phyloP scores from a whole-genome alignment of 2,888 invertebrate genomes.

The Aphodius granarius region DNA sequence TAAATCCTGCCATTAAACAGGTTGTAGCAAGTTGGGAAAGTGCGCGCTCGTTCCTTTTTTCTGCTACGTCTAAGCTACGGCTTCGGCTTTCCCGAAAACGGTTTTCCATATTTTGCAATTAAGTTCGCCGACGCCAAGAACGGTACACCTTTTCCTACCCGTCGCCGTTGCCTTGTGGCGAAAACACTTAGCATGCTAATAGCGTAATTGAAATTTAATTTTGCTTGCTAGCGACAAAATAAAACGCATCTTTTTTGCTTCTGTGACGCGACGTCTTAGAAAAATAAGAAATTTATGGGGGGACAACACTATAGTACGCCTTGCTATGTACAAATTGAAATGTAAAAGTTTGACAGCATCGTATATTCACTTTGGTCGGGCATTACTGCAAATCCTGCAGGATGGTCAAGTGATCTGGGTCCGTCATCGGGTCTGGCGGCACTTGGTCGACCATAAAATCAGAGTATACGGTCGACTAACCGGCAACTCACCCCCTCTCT shows the following conservation, averaged over 20 bases:
- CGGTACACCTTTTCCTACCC: not conserved
- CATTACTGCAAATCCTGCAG: not conserved
- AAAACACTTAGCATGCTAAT: conserved; percentile 32
- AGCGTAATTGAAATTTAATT: conserved; percentile 32
- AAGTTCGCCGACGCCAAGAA: conserved; percentile 5
- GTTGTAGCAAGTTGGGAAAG: not conserved
- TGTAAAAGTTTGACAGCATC: too few species aligned
- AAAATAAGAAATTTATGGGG: not conserved
- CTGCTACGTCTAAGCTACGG: not conserved
- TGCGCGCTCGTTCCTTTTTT: not conserved
- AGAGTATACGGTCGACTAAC: conserved; percentile 8
- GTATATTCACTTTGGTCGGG: not conserved
- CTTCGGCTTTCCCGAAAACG: not conserved
- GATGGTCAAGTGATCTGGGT: conserved; percentile 1
- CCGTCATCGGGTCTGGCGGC: conserved; percentile 8
- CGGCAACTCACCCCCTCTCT: not conserved
- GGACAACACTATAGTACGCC: not conserved
- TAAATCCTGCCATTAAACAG: not conserved
- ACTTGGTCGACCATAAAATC: conserved; percentile 8
- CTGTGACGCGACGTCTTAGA: not conserved
- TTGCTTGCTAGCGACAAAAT: conserved; percentile 2
- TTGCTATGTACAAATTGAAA: not conserved
- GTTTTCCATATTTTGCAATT: conserved; percentile 18
- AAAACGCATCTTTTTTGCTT: not conserved
- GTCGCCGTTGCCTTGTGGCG: not conserved